These are phyloP conservation scores for Drosophila peninsularis DNA, from an alignment of 2,888 invertebrate genomes.

Conservation along the genomic window DNA sequence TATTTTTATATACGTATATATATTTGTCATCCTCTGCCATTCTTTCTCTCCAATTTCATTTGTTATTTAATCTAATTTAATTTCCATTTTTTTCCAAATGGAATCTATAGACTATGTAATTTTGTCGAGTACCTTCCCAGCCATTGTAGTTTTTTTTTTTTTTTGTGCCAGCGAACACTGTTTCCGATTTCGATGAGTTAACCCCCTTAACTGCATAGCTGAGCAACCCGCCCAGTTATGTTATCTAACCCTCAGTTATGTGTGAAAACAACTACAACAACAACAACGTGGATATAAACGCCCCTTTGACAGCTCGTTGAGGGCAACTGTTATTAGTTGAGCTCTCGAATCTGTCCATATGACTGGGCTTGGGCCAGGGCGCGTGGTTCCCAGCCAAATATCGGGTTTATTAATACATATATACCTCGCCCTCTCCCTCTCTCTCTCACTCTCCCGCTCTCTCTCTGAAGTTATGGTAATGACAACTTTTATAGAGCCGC, in stretches of 20 bases:
- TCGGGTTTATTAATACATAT: slow-evolving; percentile 41
- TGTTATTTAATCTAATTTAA: background rate
- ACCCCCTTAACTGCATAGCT: slow-evolving; percentile 16
- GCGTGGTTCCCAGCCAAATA: slow-evolving; percentile 69
- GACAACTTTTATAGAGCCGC: slow-evolving; percentile 49
- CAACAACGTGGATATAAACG: slow-evolving; percentile 40
- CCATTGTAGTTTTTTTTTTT: slow-evolving; percentile 56
- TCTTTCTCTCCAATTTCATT: background rate
- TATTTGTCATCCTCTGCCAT: background rate
- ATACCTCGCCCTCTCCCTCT: slow-evolving; percentile 1
- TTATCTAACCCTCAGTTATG: slow-evolving; percentile 70
- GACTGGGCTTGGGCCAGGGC: slow-evolving; percentile 41
- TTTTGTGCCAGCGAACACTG: slow-evolving; percentile 62
- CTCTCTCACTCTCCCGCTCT: background rate
- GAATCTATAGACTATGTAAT: background rate
- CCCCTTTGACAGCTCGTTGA: slow-evolving; percentile 58
- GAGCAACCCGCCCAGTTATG: slow-evolving; percentile 36
- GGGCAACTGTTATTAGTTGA: slow-evolving; percentile 75
- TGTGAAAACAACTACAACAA: slow-evolving; percentile 9
- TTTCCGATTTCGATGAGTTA: slow-evolving; percentile 65
- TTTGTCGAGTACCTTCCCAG: slow-evolving; percentile 34
- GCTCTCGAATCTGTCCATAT: slow-evolving; percentile 52
- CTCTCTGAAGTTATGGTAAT: slow-evolving; percentile 56
- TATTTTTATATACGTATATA: background rate
- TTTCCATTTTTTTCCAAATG: background rate